Conservation (phyloP, 1,140 invertebrate genomes). For the Bactericera cockerelli region DNA sequence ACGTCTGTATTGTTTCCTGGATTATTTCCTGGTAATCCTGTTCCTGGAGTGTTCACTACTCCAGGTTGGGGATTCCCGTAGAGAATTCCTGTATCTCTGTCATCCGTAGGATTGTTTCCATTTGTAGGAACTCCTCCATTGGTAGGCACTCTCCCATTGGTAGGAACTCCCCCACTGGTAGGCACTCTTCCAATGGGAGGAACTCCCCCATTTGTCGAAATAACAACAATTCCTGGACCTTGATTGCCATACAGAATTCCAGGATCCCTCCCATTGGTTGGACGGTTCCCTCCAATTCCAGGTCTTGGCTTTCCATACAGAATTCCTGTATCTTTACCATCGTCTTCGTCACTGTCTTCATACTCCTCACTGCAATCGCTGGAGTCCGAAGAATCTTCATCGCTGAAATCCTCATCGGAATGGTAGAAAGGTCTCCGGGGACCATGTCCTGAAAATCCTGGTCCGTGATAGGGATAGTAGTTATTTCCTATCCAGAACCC, state of each 20-base stretch:
- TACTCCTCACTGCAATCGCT: background rate
- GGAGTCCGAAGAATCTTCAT: background rate
- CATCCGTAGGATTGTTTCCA: background rate
- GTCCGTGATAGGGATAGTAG: constrained; percentile 2
- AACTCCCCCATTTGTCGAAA: too few relatives aligned
- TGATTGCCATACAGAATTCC: background rate
- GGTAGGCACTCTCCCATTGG: background rate
- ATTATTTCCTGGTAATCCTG: background rate
- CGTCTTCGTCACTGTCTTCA: background rate
- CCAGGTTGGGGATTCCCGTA: background rate
- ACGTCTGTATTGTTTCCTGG: constrained; percentile 1
- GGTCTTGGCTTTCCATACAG: background rate
- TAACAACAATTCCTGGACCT: too few relatives aligned
- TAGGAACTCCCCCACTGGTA: background rate
- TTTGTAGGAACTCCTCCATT: background rate
- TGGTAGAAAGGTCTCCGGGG: background rate
- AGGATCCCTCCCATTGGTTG: background rate
- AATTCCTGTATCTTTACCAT: background rate
- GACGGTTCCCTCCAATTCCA: background rate
- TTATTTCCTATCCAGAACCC: background rate
- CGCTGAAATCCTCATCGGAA: background rate
- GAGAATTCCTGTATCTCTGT: background rate
- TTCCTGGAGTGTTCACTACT: background rate
- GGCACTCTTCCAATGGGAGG: too few relatives aligned
- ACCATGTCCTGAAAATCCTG: background rate